A percentile compares a stretch with the other conserved stretches of the same genome.
Conservation (phyloP, 2,113 vertebrate genomes). For the Brachypodius melanocephalos region DNA sequence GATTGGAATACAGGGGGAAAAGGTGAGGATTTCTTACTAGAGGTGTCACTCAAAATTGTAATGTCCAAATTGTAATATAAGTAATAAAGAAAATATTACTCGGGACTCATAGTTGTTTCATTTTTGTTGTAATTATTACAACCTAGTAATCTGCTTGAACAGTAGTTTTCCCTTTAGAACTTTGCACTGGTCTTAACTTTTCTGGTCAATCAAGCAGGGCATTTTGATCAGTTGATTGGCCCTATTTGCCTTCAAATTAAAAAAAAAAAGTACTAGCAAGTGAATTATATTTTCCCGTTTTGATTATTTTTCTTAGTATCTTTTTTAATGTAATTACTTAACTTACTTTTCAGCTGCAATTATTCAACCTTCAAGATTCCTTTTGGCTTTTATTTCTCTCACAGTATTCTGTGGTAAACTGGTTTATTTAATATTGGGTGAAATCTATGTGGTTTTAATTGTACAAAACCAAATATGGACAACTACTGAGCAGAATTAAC, state of each 20-base stretch:
- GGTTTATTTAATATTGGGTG: background rate
- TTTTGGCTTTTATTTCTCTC: background rate
- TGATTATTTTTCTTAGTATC: background rate
- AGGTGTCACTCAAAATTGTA: background rate
- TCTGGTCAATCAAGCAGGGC: background rate
- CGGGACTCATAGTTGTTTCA: background rate
- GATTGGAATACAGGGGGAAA: slow-evolving; percentile 85
- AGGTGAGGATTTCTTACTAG: slow-evolving; percentile 70
- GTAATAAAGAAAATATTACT: background rate
- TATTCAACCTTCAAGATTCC: background rate
- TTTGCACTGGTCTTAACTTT: background rate
- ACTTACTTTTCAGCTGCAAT: background rate
- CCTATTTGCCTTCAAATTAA: background rate
- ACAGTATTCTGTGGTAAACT: background rate
- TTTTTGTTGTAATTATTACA: background rate
- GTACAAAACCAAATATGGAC: background rate
- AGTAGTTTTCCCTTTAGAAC: background rate
- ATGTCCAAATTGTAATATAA: background rate
- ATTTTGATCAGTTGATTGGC: background rate
- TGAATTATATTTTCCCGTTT: background rate
- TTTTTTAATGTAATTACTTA: background rate
- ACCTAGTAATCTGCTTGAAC: background rate
- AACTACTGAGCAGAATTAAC: background rate
- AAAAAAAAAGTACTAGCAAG: background rate
- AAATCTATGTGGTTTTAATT: background rate